Base-by-base conservation (phyloP, 2,113 vertebrate genomes). In the Nymphicus hollandicus region DNA sequence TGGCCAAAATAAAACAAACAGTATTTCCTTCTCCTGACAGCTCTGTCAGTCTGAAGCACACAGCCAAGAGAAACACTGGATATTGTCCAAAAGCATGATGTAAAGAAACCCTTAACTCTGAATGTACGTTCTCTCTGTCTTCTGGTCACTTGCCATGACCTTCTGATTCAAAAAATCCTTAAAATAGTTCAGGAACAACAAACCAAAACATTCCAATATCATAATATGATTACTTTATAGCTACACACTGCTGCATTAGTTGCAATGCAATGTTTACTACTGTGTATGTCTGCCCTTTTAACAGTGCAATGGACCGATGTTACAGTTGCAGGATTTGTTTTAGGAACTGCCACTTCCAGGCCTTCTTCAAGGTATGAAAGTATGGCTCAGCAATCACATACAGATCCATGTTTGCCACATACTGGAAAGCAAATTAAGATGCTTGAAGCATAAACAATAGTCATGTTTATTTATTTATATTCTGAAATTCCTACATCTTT, bases 291-390 rank as follows among this genome's bases (percentile, higher is more conserved):
- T 58, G 52, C 60, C 20, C 37, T 73, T 76, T 52, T 17, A 87
- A 19, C 2, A 1, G 25, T 9, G 13, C 31, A 66, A 28, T 17
- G 1, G 1, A 50, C 3, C 52, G 31, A 14, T 1, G 9, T 24
- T 31, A 55, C 8, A 81, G 61, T 5, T 56, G 41, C 20, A 56
- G 41, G 16, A 63, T 41, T 87, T 63, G 19, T 53, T 91, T 81
- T 6, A 63, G 27, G 17, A 81, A 12, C n/a, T 89, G 73, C 53
- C 31, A 64, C 13, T 56, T 70, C 33, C 37, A 91, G 10, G 3
- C 4, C 44, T 72, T 25, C 63, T 47, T 77, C 66, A 81, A 46
- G 9, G 11, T n/a, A 29, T n/a, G 28, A 56, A 72, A 71, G 55
- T 19, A 53, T 2, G 0, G n/a, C 43, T 56, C 9, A 4, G n/a